A percentile compares a stretch with the other conserved stretches of the same genome.
Conservation (phyloP, 2,797 vertebrate genomes). For the Aplochiton taeniatus region DNA sequence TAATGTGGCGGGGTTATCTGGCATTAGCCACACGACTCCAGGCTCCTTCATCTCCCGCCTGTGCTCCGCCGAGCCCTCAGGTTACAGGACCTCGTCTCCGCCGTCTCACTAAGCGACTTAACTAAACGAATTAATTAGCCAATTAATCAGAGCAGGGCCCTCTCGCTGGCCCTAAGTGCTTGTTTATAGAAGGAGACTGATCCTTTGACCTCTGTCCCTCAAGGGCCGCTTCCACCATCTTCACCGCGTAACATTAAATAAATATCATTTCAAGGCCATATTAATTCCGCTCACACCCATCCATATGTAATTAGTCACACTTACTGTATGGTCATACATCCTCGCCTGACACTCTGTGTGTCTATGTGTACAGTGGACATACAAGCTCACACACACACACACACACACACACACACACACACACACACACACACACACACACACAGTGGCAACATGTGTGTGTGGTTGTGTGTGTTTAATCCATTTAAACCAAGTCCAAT, state of each 20-base stretch:
- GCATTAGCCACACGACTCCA: slow-evolving; percentile 66
- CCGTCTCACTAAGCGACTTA: slow-evolving; percentile 73
- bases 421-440: no score
- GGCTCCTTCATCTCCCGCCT: slow-evolving; percentile 46
- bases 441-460: background rate
- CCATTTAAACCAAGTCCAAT: slow-evolving; percentile 73
- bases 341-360: slow-evolving; percentile 54
- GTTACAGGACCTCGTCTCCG: slow-evolving; percentile 67
- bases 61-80: slow-evolving; percentile 59
- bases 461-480: slow-evolving; percentile 52
- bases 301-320: slow-evolving; percentile 76
- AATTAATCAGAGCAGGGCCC: slow-evolving; percentile 81
- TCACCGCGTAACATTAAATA: slow-evolving; percentile 77
- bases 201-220: slow-evolving; percentile 76
- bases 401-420: no score
- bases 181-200: slow-evolving; percentile 74
- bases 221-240: slow-evolving; percentile 73
- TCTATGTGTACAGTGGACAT: slow-evolving; percentile 3
- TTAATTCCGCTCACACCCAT: slow-evolving; percentile 73
- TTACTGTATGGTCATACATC: slow-evolving; percentile 59
- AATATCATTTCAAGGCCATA: slow-evolving; percentile 78
- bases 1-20: slow-evolving; percentile 73
- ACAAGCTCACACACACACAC: no score
- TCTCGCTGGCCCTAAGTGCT: slow-evolving; percentile 77
- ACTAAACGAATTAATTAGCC: slow-evolving; percentile 82